phyloP scores from a whole-genome alignment of 2,113 vertebrate species.

The Bostrychus sinensis region DNA sequence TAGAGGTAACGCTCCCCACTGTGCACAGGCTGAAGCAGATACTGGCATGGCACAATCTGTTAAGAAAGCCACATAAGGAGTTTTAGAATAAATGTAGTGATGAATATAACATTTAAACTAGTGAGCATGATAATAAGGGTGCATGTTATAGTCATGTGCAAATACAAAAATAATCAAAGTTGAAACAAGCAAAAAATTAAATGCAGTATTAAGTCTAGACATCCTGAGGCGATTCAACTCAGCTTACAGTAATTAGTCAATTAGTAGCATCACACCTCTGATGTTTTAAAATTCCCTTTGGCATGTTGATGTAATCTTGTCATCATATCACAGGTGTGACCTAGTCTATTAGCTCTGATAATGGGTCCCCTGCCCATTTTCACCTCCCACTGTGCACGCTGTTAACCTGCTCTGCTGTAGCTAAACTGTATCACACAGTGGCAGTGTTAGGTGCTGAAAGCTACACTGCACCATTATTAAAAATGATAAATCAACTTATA shows the following conservation, averaged over 20 bases:
- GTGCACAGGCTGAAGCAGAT: constrained; percentile 94
- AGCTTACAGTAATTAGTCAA: constrained; percentile 5
- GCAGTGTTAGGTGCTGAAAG: neutral
- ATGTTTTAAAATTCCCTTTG: constrained; percentile 39
- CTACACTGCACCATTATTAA: neutral
- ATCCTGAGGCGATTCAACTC: neutral
- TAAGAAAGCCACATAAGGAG: neutral
- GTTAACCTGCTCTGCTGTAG: constrained; percentile 14
- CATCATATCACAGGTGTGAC: constrained; percentile 44
- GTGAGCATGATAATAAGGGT: neutral
- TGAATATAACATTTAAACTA: neutral
- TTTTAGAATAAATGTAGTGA: no score
- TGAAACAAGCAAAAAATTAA: no score
- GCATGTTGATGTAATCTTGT: constrained; percentile 45
- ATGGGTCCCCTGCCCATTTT: constrained; percentile 42
- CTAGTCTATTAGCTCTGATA: constrained; percentile 43
- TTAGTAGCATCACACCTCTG: constrained; percentile 25
- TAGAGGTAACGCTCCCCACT: constrained; percentile 93
- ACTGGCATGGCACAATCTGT: constrained; percentile 96
- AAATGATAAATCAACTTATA: no score
- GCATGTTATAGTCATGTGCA: neutral
- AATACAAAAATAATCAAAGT: no score
- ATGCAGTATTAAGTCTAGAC: neutral
- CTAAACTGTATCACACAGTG: neutral
- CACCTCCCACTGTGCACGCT: constrained; percentile 23